Evolutionary conservation across 2,888 invertebrate genomes (phyloP), one percentile per base, ranked within the genome.

Genomic region (Crioceris asparagi): DNA sequence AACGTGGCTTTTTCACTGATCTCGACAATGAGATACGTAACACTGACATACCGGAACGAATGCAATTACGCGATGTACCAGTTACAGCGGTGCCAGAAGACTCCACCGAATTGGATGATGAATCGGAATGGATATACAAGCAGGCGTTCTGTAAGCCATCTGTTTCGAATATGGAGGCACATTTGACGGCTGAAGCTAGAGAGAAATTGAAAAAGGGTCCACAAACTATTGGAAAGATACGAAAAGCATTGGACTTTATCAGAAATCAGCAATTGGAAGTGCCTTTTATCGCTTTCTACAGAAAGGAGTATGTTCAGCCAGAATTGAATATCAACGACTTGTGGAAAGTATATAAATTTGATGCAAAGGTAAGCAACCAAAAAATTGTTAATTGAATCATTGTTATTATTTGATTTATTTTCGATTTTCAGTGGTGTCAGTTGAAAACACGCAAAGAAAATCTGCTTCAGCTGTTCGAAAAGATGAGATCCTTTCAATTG

Each of bases 221-320:
- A 47, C 78, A 62, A 69, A 78, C 86, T 0, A 72, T 88, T 14
- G 77, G 77, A n/a, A 94, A 94, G 67, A 96, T 97, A 35, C 79
- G 84, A 30, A 91, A 93, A 62, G 91, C 92, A 0, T 66, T 98
- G 15, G 91, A 94, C 56, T 94, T 94, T 58, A 94, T 98, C 79
- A 70, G 96, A 26, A 94, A 93, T 61, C 90, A 94, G 56, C 83
- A 87, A 32, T 70, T 93, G 47, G 97, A 98, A 68, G 94, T 97
- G 27, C 97, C 98, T 0, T 98, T 98, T 63, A 98, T 98, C 52
- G 92, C 93, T 0, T 96, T 94, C 65, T 99, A 98, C 61, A 77
- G 97, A 17, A 98, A 98, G 63, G 98, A 99, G 62, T 93, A 93
- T 53, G 91, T 97, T 0, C 83, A 88, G 54, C 92, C 93, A 0